A percentile compares a stretch with the other conserved stretches of the same genome.
These are phyloP conservation scores for Uropetala carovei DNA, from an alignment of 2,888 invertebrate genomes.

Conservation along the genomic window DNA sequence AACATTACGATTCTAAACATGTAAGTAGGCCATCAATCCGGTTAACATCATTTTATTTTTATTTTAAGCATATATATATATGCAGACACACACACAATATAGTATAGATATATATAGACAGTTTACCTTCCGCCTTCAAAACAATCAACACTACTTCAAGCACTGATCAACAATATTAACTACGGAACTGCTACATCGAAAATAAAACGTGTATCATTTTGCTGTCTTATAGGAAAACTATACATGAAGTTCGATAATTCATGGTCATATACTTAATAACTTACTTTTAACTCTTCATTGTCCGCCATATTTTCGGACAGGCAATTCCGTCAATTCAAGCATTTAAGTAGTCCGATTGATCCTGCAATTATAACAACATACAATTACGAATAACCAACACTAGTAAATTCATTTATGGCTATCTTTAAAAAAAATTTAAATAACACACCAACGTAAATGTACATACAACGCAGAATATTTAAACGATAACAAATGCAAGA, in stretches of 20 bases:
- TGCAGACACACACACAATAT: no score
- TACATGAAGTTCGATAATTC: not conserved
- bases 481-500: not conserved
- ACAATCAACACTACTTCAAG: not conserved
- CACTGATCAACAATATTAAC: not conserved
- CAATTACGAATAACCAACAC: not conserved
- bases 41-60: no score
- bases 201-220: not conserved
- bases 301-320: constrained; percentile 56
- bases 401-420: not conserved
- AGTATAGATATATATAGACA: no score
- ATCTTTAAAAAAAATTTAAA: no score
- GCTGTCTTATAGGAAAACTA: not conserved
- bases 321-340: not conserved
- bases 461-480: not conserved
- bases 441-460: not conserved
- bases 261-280: not conserved
- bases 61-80: no score
- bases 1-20: no score
- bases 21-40: no score
- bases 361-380: not conserved
- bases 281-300: constrained; percentile 45
- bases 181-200: not conserved
- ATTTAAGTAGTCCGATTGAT: not conserved
- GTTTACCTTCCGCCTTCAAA: no score